Conservation (phyloP, 2,797 vertebrate genomes). For the Crax fasciolata region DNA sequence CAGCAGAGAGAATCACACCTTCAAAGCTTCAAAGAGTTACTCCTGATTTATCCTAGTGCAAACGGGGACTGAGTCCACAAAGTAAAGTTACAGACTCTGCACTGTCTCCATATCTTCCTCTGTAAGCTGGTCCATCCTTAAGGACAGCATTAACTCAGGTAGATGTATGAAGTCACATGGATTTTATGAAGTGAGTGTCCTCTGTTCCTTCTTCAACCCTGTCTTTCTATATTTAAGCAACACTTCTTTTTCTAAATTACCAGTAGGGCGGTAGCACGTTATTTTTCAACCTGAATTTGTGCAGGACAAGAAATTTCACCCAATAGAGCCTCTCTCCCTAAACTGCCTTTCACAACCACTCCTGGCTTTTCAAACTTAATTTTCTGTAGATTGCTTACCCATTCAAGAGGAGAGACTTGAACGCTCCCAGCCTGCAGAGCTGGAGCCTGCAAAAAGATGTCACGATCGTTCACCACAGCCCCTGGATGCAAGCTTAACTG, state of each 20-base stretch:
- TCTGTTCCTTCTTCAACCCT: background rate
- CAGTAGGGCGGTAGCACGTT: background rate
- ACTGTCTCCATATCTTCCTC: background rate
- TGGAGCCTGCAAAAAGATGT: constrained; percentile 76
- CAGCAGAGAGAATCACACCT: fast-evolving
- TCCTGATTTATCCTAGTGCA: background rate
- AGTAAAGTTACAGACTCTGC: background rate
- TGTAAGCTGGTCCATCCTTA: background rate
- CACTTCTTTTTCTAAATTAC: background rate
- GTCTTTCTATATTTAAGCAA: background rate
- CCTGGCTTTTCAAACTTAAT: constrained; percentile 87
- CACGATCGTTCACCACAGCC: constrained; percentile 78
- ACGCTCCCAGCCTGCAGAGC: constrained; percentile 74
- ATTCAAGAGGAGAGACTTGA: constrained; percentile 85
- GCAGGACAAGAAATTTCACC: constrained; percentile 10
- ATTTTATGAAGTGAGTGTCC: background rate
- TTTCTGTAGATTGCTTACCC: constrained; percentile 90
- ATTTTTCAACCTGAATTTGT: constrained; percentile 39
- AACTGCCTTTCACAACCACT: constrained; percentile 78
- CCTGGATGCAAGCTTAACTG: constrained; percentile 76
- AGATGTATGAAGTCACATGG: fast-evolving
- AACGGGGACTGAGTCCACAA: background rate
- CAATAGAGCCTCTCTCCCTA: constrained; percentile 68
- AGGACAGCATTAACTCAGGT: fast-evolving
- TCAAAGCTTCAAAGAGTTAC: background rate